These are phyloP conservation scores for Hirtodrosophila duncani DNA, from an alignment of 2,888 invertebrate species.

Conservation along the genomic window DNA sequence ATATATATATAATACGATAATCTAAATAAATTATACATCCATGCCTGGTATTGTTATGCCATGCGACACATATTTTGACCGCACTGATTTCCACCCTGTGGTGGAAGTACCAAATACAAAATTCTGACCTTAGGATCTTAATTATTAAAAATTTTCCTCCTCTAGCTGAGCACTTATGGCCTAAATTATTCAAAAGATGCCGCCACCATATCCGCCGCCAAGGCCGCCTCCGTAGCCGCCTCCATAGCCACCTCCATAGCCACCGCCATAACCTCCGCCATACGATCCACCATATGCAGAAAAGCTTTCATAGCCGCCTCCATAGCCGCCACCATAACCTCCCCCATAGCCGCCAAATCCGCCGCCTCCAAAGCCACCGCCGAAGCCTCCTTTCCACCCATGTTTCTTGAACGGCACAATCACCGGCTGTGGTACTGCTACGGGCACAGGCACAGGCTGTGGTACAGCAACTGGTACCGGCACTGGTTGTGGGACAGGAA, in stretches of 20 bases:
- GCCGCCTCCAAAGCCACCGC: slow-evolving; percentile 16
- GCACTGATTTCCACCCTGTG: too few relatives aligned
- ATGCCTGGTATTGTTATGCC: too few relatives aligned
- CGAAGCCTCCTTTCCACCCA: slow-evolving; percentile 57
- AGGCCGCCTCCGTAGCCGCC: slow-evolving; percentile 9
- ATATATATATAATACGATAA: too few relatives aligned
- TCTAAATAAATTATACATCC: too few relatives aligned
- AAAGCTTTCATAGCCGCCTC: slow-evolving; percentile 40
- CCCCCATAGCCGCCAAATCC: slow-evolving; percentile 26
- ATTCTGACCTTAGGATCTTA: too few relatives aligned
- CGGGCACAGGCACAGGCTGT: slow-evolving; percentile 43
- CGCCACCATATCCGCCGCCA: slow-evolving; percentile 7
- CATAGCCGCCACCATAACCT: slow-evolving; percentile 22
- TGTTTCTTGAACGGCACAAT: slow-evolving; percentile 39
- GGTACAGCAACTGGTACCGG: slow-evolving; percentile 43
- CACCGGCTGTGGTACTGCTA: slow-evolving; percentile 29
- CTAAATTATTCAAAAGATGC: slow-evolving; percentile 13
- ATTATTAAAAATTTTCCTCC: too few relatives aligned
- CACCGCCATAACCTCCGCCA: slow-evolving; percentile 35
- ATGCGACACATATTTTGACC: too few relatives aligned
- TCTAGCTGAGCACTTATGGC: too few relatives aligned
- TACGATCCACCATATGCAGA: slow-evolving; percentile 36
- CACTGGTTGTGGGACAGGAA: slow-evolving; percentile 48
- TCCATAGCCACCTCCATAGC: slow-evolving; percentile 23
- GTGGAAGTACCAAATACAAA: too few relatives aligned